Percentiles rank a stretch among this genome's conserved stretches.
Conservation (phyloP, 2,113 vertebrate genomes). For the Labeo rohita region DNA sequence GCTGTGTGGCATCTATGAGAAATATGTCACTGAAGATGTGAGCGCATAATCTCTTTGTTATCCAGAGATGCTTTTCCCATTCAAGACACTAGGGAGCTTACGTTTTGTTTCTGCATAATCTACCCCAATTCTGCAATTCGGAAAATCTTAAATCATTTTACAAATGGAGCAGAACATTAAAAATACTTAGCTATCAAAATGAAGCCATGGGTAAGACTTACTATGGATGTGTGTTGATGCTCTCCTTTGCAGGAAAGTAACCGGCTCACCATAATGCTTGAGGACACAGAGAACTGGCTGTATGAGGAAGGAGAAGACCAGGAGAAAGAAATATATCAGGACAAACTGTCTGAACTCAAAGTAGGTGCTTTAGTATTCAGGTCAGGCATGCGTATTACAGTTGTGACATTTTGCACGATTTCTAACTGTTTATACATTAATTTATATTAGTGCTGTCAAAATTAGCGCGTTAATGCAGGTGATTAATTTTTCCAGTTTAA, state of each 20-base stretch:
- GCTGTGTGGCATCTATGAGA: slow-evolving; percentile 86
- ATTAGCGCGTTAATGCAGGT: too few relatives aligned
- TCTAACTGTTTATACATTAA: not conserved
- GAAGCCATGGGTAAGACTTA: not conserved
- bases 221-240: slow-evolving; percentile 7
- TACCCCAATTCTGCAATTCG: not conserved
- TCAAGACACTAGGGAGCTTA: not conserved
- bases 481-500: too few relatives aligned
- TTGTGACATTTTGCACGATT: not conserved
- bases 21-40: slow-evolving; percentile 88
- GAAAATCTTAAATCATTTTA: not conserved
- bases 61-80: slow-evolving; percentile 1
- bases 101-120: not conserved
- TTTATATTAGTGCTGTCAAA: too few relatives aligned
- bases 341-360: slow-evolving; percentile 90
- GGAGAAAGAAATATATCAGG: slow-evolving; percentile 90
- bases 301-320: slow-evolving; percentile 97
- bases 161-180: not conserved
- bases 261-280: slow-evolving; percentile 84
- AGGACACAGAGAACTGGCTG: slow-evolving; percentile 94
- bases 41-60: slow-evolving; percentile 57
- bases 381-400: not conserved
- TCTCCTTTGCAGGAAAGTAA: slow-evolving; percentile 76
- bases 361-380: slow-evolving; percentile 64
- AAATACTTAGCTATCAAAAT: not conserved